Evolutionary conservation across 2,888 invertebrate genomes (phyloP).

Genomic region (Penaeus monodon): DNA sequence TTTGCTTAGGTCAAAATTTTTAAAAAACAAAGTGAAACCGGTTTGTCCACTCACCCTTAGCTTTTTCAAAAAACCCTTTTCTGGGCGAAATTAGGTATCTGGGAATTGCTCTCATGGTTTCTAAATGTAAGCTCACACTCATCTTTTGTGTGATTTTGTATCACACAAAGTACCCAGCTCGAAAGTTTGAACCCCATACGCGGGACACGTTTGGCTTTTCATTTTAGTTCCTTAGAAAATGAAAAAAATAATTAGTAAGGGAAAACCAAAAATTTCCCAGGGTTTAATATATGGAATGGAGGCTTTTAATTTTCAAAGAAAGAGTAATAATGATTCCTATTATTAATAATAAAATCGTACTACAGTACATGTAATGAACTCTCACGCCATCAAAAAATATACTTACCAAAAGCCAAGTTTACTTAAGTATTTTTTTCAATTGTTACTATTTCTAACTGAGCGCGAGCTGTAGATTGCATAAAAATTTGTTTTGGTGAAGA

Average conservation of each 20-base stretch:
- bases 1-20: not conserved
- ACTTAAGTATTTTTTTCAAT: conserved; percentile 89
- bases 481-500: conserved; percentile 80
- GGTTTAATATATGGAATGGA: no score
- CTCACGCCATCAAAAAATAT: not conserved
- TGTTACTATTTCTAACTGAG: conserved; percentile 91
- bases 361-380: no score
- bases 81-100: conserved; percentile 90
- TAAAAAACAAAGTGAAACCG: not conserved
- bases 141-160: conserved; percentile 92
- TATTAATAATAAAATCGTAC: no score
- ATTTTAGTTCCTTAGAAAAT: conserved; percentile 82
- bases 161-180: conserved; percentile 94
- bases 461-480: conserved; percentile 94
- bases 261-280: no score
- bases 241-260: not conserved
- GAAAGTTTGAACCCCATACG: conserved; percentile 98
- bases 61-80: conserved; percentile 94
- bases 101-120: conserved; percentile 88
- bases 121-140: conserved; percentile 91
- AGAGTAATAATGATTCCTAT: no score
- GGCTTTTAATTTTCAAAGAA: no score
- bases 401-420: conserved; percentile 90
- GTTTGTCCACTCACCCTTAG: conserved; percentile 79
- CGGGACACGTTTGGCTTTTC: conserved; percentile 95